phyloP scores from a whole-genome alignment of 53 echinoderm and acorn worm genomes.

The Arbacia lixula region DNA sequence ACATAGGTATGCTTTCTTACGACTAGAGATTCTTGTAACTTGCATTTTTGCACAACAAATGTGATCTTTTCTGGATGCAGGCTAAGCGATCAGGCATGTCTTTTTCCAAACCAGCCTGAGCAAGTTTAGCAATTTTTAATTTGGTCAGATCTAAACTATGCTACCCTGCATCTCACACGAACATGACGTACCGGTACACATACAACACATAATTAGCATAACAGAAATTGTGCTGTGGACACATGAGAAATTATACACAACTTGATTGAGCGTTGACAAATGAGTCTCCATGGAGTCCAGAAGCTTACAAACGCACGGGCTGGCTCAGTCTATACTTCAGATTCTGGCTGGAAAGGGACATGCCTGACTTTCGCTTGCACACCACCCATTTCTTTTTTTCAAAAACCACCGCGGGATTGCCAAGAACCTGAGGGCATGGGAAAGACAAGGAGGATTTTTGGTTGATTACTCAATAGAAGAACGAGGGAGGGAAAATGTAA shows the following conservation, averaged over 20 bases:
- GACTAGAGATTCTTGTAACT: background rate
- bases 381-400: constrained; percentile 32
- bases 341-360: constrained; percentile 52
- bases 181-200: background rate
- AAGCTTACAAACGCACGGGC: constrained; percentile 16
- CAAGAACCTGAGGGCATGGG: constrained; percentile 50
- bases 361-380: constrained; percentile 52
- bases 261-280: too few relatives aligned
- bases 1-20: background rate
- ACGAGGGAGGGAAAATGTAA: too few relatives aligned
- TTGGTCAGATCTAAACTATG: too few relatives aligned
- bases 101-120: too few relatives aligned
- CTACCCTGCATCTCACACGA: constrained; percentile 34
- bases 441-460: constrained; percentile 54
- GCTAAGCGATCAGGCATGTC: constrained; percentile 33
- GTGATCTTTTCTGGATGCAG: background rate
- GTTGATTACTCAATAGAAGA: too few relatives aligned
- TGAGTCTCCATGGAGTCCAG: constrained; percentile 33
- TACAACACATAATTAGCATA: too few relatives aligned
- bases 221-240: too few relatives aligned
- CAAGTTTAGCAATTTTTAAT: too few relatives aligned
- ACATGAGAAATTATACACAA: too few relatives aligned
- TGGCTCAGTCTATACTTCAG: constrained; percentile 29
- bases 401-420: constrained; percentile 55
- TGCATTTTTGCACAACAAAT: background rate